phyloP scores from a whole-genome alignment of 2,888 invertebrate genomes.

The Tethea ocularis region DNA sequence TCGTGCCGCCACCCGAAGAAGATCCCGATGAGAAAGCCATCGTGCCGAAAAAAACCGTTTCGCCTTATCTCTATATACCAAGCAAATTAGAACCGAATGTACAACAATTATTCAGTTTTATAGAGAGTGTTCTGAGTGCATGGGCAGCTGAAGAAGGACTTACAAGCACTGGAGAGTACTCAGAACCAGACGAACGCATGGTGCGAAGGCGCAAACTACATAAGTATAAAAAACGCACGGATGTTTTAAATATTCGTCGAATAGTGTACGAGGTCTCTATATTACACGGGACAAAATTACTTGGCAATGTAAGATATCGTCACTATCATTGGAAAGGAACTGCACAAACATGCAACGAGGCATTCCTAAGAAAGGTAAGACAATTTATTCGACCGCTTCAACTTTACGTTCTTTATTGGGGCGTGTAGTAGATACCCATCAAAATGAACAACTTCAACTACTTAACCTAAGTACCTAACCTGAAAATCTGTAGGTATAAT shows the following conservation, averaged over 20 bases:
- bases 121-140: conserved; percentile 90
- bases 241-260: conserved; percentile 87
- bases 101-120: conserved; percentile 91
- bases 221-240: conserved; percentile 86
- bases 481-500: too few species aligned
- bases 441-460: too few species aligned
- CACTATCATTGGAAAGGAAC: conserved; percentile 94
- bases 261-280: conserved; percentile 89
- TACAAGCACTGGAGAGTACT: conserved; percentile 88
- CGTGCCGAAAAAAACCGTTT: conserved; percentile 75
- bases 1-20: conserved; percentile 64
- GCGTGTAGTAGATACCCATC: too few species aligned
- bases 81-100: conserved; percentile 89
- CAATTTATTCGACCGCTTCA: not conserved
- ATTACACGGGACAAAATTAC: conserved; percentile 85
- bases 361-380: conserved; percentile 93
- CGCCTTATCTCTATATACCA: conserved; percentile 79
- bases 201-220: conserved; percentile 84
- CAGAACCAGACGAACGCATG: conserved; percentile 88
- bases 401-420: too few species aligned
- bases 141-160: conserved; percentile 90
- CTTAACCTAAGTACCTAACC: too few species aligned
- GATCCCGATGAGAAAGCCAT: conserved; percentile 65
- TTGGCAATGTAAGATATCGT: conserved; percentile 88
- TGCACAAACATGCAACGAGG: conserved; percentile 94